A percentile compares a stretch with the other conserved stretches of the same genome.
These are phyloP conservation scores for Dendrolimus houi DNA, from an alignment of 2,888 invertebrate genomes.

Conservation along the genomic window DNA sequence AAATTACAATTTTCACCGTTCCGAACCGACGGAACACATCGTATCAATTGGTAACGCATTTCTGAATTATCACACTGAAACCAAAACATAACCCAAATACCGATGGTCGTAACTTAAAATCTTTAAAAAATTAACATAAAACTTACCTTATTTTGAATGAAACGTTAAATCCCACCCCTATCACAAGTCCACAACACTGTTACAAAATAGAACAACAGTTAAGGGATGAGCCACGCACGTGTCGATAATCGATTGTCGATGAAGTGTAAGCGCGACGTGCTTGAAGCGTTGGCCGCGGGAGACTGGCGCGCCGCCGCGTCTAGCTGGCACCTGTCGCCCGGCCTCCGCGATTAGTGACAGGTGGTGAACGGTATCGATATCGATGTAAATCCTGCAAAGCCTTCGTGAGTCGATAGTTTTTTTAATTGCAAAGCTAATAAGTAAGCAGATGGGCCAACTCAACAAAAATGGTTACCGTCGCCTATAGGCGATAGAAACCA, in stretches of 20 bases:
- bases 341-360: constrained; percentile 55
- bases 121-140: constrained; percentile 7
- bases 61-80: constrained; percentile 40
- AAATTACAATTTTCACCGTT: constrained; percentile 39
- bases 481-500: too few species aligned
- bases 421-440: too few species aligned
- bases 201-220: constrained; percentile 50
- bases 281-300: constrained; percentile 54
- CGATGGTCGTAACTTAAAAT: constrained; percentile 5
- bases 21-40: constrained; percentile 38
- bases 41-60: constrained; percentile 38
- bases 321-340: constrained; percentile 66
- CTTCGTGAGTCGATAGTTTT: not conserved
- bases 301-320: constrained; percentile 73
- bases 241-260: constrained; percentile 33
- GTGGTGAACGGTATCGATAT: constrained; percentile 55
- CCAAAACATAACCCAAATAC: constrained; percentile 48
- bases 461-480: too few species aligned
- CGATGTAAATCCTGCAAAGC: constrained; percentile 30
- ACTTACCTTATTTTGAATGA: constrained; percentile 24
- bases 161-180: constrained; percentile 27
- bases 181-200: constrained; percentile 53
- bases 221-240: constrained; percentile 69
- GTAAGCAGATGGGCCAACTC: too few species aligned
- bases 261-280: constrained; percentile 48